Base-by-base conservation (phyloP, 2,113 vertebrate species). In the Ibidorhyncha struthersii region DNA sequence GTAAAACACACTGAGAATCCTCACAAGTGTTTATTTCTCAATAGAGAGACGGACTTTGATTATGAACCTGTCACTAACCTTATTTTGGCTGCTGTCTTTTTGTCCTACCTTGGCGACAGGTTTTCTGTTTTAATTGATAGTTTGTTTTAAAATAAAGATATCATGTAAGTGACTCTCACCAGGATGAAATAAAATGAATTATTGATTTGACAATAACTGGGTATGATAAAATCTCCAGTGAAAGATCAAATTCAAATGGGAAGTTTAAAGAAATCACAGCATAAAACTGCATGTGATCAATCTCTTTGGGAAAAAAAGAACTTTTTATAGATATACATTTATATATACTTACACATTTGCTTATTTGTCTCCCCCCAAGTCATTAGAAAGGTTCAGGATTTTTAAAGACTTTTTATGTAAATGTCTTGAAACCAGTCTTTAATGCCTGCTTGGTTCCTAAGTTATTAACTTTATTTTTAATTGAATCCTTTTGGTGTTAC, bases 11-110 rank as follows among this genome's bases (percentile, higher is more conserved):
- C 71, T 81, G 90, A 96, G 92, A 96, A 95, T 78, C 80, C 83
- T 94, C 61, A 71, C 53, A 50, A 87, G 56, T 98, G 79, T 98
- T 98, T 98, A 97, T 97, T 96, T 93, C 95, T 89, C 88, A 72
- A 58, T 55, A 67, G 74, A 73, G 66, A 61, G 52, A 67, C 47
- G 26, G 50, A 12, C 86, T 71, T 91, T 96, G 84, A 88, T 87
- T 92, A 94, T 95, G 78, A 96, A 95, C 76, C 52, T 94, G 52
- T 89, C 61, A 77, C 63, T 70, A 79, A 81, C 25, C 23, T 81
- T 95, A 69, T 86, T 93, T 94, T 61, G 62, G 63, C 45, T 62
- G 22, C 38, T 97, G 85, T 96, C n/a, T 86, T 90, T 97, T 96
- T 96, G 41, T 82, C 30, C 12, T 91, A 4, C 8, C 13, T 70